Evolutionary conservation across 2,888 invertebrate species (phyloP).

Genomic region (Amiota mariae): DNA sequence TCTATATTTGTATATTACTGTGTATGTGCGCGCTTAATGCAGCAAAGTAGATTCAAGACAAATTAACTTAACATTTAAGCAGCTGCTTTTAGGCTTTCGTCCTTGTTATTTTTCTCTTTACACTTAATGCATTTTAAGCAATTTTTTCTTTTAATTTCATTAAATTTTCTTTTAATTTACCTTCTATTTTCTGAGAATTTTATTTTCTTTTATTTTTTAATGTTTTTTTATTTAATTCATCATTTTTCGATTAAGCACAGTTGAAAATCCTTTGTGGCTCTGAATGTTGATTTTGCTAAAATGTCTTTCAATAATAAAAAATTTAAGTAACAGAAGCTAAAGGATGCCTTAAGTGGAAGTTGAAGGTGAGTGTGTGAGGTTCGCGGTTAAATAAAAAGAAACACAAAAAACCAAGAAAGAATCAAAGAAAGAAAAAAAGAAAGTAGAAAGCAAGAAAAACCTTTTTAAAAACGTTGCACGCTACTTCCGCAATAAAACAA

Average conservation of each 20-base stretch:
- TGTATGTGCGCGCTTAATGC: background rate
- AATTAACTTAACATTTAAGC: constrained; percentile 7
- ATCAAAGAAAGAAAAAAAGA: background rate
- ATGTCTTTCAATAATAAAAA: constrained; percentile 66
- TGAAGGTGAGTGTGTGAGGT: background rate
- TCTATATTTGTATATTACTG: no score
- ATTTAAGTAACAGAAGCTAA: background rate
- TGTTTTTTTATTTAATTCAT: constrained; percentile 15
- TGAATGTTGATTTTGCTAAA: constrained; percentile 49
- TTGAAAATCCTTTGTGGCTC: background rate
- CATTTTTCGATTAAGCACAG: constrained; percentile 18
- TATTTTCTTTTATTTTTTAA: constrained; percentile 3
- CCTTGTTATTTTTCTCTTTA: background rate
- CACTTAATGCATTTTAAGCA: background rate
- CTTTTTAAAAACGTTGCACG: constrained; percentile 59
- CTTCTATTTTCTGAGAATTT: background rate
- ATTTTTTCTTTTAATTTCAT: background rate
- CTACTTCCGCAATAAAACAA: constrained; percentile 60
- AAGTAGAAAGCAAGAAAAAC: constrained; percentile 58
- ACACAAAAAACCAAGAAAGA: constrained; percentile 50
- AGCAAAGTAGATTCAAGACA: constrained; percentile 3
- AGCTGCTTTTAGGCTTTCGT: constrained; percentile 12
- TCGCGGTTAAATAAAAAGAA: background rate
- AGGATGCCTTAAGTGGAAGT: background rate
- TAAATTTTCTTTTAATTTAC: constrained; percentile 1